Conservation (phyloP, 2,888 invertebrate genomes). For the Rhabditophanes sp. region DNA sequence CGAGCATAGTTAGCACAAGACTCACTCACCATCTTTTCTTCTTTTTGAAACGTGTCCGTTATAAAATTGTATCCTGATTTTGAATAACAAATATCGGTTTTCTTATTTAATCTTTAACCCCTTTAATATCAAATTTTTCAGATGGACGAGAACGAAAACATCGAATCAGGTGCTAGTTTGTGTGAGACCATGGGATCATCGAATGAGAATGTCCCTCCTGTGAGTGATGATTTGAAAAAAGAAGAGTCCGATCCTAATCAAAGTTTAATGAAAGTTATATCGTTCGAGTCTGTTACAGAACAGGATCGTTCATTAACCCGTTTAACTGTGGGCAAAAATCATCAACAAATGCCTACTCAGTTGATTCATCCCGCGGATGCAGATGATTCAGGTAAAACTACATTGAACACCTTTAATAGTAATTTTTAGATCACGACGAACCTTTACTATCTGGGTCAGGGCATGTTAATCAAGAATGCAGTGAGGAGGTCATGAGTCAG, state of each 20-base stretch:
- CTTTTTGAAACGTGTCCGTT: too few relatives aligned
- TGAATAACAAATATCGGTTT: too few relatives aligned
- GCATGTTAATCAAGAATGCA: constrained; percentile 84
- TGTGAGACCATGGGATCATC: too few relatives aligned
- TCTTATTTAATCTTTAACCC: too few relatives aligned
- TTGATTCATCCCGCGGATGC: constrained; percentile 43
- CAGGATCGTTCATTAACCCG: constrained; percentile 14
- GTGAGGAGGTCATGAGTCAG: constrained; percentile 72
- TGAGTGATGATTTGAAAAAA: too few relatives aligned
- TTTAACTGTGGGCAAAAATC: constrained; percentile 14
- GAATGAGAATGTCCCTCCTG: too few relatives aligned
- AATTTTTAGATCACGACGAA: constrained; percentile 53
- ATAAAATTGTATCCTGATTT: too few relatives aligned
- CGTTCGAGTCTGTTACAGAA: constrained; percentile 26
- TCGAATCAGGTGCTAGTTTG: too few relatives aligned
- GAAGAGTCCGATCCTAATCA: constrained; percentile 1
- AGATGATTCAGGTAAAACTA: constrained; percentile 34
- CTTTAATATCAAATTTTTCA: too few relatives aligned
- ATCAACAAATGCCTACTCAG: constrained; percentile 41
- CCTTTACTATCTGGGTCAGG: constrained; percentile 93
- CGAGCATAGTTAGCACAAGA: too few relatives aligned
- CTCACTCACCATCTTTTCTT: too few relatives aligned
- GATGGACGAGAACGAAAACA: too few relatives aligned
- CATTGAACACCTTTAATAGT: background rate
- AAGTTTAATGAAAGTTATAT: constrained; percentile 14